Evolutionary conservation across 2,797 vertebrate species (phyloP), one percentile per base, ranked within the genome.

Genomic region (Anas acuta): DNA sequence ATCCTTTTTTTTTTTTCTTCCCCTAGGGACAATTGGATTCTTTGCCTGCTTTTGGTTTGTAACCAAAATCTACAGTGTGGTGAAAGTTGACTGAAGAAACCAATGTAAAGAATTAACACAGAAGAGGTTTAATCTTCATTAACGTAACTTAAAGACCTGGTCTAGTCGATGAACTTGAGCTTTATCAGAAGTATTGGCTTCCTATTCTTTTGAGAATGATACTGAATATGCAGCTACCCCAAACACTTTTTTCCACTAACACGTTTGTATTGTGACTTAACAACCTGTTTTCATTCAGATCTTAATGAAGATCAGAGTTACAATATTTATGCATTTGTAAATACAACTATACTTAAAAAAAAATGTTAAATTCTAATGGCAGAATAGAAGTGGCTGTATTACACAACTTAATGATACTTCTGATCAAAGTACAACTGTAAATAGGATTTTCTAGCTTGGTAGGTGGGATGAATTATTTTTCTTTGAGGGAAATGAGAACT

Each of bases 11-110:
- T n/a, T n/a, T n/a, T n/a, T n/a, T n/a, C n/a, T n/a, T n/a, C n/a
- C n/a, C n/a, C n/a, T 92, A 99, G 99, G 99, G 92, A 99, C 99
- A 96, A 99, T 99, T 96, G 99, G 99, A 95, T 99, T 99, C 98
- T 99, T 99, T 87, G 99, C 99, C 95, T 99, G 99, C 97, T 99
- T 99, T 98, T 99, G 99, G 99, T 99, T 99, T 98, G 99, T 99
- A 96, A 99, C 99, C 97, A 99, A 99, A 98, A 99, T 99, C 98
- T 99, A 99, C 99, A 99, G 99, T 19, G 99, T 99, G 97, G 99
- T 99, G 89, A 99, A 99, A 97, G 99, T 99, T 95, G 99, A 99
- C 97, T 99, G 98, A 98, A 96, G 93, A 94, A 88, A 75, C 37
- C 82, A 47, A 6, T 88, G 84, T 96, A 92, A 96, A 96, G 96